These are phyloP conservation scores for Accipiter virgatus DNA, from an alignment of 2,113 vertebrate genomes.

Conservation along the genomic window DNA sequence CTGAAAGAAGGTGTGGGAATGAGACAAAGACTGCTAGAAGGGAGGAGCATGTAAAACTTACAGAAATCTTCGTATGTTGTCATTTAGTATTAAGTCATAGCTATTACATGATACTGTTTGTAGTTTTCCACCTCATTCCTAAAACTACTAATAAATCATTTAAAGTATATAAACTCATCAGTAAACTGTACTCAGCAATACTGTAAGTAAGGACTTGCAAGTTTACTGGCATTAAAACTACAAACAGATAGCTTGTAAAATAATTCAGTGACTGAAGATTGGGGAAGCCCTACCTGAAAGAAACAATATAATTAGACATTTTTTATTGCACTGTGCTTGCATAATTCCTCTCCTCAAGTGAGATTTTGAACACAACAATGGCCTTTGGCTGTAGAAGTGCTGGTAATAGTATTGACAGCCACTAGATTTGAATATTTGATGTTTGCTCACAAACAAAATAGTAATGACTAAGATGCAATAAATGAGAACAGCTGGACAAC, in stretches of 20 bases:
- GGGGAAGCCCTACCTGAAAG: background rate
- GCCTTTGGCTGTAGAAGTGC: background rate
- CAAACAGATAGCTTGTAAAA: background rate
- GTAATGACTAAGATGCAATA: background rate
- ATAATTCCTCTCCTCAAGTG: background rate
- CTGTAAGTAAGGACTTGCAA: background rate
- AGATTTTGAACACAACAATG: background rate
- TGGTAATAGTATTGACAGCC: background rate
- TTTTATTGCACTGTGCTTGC: background rate
- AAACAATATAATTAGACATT: background rate
- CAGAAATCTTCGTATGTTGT: background rate
- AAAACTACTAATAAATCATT: background rate
- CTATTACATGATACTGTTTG: background rate
- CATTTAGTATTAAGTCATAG: background rate
- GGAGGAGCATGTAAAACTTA: background rate
- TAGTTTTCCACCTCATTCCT: background rate
- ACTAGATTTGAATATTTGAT: background rate
- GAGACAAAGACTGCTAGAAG: background rate
- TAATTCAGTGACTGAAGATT: background rate
- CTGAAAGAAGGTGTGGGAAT: background rate
- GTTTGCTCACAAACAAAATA: background rate
- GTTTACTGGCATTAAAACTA: background rate
- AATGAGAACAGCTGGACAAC: background rate
- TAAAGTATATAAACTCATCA: background rate
- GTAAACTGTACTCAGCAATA: background rate